Percentiles rank a stretch among this genome's conserved stretches.
These are phyloP conservation scores for Prorops nasuta DNA, from an alignment of 1,140 invertebrate genomes.

Conservation along the genomic window DNA sequence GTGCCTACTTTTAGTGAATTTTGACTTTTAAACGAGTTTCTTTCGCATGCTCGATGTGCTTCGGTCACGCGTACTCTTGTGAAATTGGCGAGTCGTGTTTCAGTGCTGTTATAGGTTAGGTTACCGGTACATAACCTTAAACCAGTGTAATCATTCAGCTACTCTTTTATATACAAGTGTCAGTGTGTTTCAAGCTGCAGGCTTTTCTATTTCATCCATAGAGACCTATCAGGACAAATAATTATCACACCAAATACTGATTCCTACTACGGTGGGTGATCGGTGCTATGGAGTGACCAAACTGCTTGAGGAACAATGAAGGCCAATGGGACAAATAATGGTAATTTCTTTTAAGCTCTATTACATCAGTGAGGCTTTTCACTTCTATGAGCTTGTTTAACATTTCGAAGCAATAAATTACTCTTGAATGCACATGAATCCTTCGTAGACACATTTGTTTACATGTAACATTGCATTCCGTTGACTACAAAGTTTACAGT, in stretches of 20 bases:
- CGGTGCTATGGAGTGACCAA: constrained; percentile 46
- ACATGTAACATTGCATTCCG: too few relatives aligned
- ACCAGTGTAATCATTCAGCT: too few relatives aligned
- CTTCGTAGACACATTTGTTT: too few relatives aligned
- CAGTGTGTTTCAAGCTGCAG: too few relatives aligned
- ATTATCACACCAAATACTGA: constrained; percentile 10
- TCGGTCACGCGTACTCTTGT: not conserved
- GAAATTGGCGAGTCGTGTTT: constrained; percentile 21
- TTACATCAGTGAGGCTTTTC: too few relatives aligned
- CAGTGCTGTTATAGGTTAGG: constrained; percentile 42
- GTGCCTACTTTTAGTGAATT: constrained; percentile 3
- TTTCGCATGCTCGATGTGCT: not conserved
- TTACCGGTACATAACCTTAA: constrained; percentile 44
- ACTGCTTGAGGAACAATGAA: constrained; percentile 48
- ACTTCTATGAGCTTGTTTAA: too few relatives aligned
- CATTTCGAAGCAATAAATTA: too few relatives aligned
- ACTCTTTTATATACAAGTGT: too few relatives aligned
- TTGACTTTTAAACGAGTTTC: not conserved
- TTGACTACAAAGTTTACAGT: too few relatives aligned
- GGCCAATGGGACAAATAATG: constrained; percentile 57
- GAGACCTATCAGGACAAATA: too few relatives aligned
- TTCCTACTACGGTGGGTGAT: constrained; percentile 24
- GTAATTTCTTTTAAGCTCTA: constrained; percentile 43
- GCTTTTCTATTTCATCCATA: too few relatives aligned
- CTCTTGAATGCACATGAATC: too few relatives aligned